Percentiles rank a stretch among this genome's conserved stretches.
phyloP scores from a whole-genome alignment of 1,140 invertebrate species.

The Pseudachorutes palmiensis region DNA sequence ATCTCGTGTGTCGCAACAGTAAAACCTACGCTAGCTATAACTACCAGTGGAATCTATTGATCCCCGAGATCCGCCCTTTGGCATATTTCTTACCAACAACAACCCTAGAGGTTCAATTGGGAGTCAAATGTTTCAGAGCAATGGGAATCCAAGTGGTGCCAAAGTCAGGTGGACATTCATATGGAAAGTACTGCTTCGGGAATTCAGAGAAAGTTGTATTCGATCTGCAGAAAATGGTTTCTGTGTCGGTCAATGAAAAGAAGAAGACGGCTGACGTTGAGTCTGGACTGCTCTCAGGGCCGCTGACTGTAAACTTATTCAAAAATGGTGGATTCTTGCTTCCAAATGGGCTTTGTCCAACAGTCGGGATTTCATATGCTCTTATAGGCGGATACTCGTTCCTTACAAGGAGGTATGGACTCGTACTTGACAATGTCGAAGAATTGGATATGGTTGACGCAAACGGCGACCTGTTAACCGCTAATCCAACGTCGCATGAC shows the following conservation, averaged over 20 bases:
- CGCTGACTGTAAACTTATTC: background rate
- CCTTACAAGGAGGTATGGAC: background rate
- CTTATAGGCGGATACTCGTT: background rate
- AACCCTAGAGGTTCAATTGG: background rate
- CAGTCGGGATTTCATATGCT: background rate
- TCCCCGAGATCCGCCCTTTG: background rate
- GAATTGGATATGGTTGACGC: conserved; percentile 1
- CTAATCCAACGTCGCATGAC: background rate
- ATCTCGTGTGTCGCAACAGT: too few species aligned
- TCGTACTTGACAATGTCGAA: background rate
- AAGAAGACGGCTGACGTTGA: background rate
- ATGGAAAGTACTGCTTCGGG: background rate
- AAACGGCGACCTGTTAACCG: background rate
- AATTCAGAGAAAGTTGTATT: background rate
- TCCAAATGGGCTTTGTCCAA: background rate
- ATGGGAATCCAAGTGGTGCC: background rate
- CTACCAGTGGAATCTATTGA: conserved; percentile 2
- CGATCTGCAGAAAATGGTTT: conserved; percentile 2
- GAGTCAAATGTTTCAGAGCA: background rate
- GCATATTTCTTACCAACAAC: conserved; percentile 4
- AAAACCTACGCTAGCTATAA: too few species aligned
- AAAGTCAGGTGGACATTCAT: conserved; percentile 6
- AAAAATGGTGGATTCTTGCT: background rate
- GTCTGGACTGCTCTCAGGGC: background rate
- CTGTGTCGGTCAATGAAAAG: background rate